phyloP scores from a whole-genome alignment of 2,113 vertebrate genomes.

The Megalops atlanticus region DNA sequence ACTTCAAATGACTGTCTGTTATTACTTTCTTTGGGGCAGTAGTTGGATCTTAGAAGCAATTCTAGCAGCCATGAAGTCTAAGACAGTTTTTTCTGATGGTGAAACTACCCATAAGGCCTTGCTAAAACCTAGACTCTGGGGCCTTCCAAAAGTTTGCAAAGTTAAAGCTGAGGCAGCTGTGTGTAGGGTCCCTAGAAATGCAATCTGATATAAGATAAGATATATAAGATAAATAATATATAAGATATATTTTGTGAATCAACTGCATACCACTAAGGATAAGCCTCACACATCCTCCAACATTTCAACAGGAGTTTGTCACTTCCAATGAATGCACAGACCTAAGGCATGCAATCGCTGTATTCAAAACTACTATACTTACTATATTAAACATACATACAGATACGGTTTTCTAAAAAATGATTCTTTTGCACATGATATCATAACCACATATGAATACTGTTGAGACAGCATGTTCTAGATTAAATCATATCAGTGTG shows the following conservation, averaged over 20 bases:
- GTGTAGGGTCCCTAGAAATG: no score
- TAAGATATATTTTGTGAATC: neutral
- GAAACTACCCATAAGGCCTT: neutral
- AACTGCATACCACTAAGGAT: neutral
- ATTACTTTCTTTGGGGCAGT: neutral
- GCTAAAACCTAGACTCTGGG: neutral
- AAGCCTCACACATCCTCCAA: neutral
- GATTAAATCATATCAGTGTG: no score
- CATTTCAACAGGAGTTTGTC: conserved; percentile 1
- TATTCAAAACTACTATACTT: neutral
- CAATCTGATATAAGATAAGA: no score
- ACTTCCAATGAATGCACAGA: neutral
- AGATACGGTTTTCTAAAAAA: neutral
- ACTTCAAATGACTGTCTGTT: neutral
- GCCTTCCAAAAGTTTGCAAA: neutral
- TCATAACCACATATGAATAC: neutral
- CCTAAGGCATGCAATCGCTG: neutral
- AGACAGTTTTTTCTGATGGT: neutral
- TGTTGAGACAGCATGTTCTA: neutral
- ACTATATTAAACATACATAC: no score
- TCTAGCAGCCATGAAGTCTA: neutral
- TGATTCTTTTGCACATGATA: neutral
- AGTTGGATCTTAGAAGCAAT: neutral
- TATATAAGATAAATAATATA: no score
- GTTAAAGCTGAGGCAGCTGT: no score